Percentiles rank a stretch among this genome's conserved stretches.
Evolutionary conservation across 1,140 invertebrate genomes (phyloP).

Genomic region (Aphelinus atriplicis): DNA sequence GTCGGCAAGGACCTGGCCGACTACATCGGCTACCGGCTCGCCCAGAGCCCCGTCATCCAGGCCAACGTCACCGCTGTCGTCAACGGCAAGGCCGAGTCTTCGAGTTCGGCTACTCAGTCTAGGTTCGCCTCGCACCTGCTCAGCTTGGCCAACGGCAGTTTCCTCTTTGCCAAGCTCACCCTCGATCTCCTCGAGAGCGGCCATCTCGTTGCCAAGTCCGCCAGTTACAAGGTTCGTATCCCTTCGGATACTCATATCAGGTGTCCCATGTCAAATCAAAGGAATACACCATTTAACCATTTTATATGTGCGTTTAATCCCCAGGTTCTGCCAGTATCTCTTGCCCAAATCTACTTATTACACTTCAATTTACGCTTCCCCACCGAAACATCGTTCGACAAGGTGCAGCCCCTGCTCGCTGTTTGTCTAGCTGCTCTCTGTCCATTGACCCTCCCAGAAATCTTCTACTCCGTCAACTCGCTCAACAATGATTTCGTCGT

Average conservation of each 20-base stretch:
- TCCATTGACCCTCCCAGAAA: slow-evolving; percentile 89
- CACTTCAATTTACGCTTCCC: slow-evolving; percentile 95
- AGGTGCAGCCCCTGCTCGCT: slow-evolving; percentile 85
- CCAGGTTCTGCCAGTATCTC: slow-evolving; percentile 82
- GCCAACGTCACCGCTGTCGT: slow-evolving; percentile 81
- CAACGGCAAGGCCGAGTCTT: slow-evolving; percentile 73
- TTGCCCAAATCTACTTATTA: slow-evolving; percentile 92
- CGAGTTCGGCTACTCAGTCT: slow-evolving; percentile 69
- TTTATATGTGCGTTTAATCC: slow-evolving; percentile 28
- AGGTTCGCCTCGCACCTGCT: slow-evolving; percentile 90
- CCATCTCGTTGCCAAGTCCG: slow-evolving; percentile 91
- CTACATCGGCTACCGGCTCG: slow-evolving; percentile 85
- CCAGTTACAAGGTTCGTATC: slow-evolving; percentile 83
- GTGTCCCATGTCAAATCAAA: no score
- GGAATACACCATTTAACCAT: no score
- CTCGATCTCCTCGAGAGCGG: slow-evolving; percentile 94
- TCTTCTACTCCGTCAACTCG: slow-evolving; percentile 94
- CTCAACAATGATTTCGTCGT: slow-evolving; percentile 79
- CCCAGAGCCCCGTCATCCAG: slow-evolving; percentile 81
- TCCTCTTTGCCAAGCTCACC: slow-evolving; percentile 90
- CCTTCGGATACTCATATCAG: no score
- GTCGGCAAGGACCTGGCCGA: slow-evolving; percentile 85
- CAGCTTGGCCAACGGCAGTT: slow-evolving; percentile 85
- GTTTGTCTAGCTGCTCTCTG: slow-evolving; percentile 90
- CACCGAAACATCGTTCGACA: slow-evolving; percentile 88